These are phyloP conservation scores for Eublepharis macularius DNA, from an alignment of 2,113 vertebrate genomes.

Conservation along the genomic window DNA sequence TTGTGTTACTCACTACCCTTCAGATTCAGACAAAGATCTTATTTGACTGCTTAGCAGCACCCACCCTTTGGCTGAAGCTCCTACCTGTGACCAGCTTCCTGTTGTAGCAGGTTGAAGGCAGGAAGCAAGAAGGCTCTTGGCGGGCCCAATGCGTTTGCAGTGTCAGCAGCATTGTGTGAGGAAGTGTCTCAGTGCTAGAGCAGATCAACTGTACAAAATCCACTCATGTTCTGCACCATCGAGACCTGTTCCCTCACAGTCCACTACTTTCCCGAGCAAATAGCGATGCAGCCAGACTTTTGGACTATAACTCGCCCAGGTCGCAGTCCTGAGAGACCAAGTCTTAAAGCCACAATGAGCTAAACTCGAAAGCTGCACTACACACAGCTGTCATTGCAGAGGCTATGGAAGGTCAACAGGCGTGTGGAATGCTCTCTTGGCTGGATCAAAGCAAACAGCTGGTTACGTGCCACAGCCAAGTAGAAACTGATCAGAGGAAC, in stretches of 20 bases:
- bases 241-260: neutral
- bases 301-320: neutral
- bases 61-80: slow-evolving; percentile 51
- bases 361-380: slow-evolving; percentile 5
- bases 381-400: slow-evolving; percentile 32
- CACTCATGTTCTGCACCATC: neutral
- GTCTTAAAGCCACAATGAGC: slow-evolving; percentile 15
- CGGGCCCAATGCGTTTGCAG: slow-evolving; percentile 81
- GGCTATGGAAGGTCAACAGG: slow-evolving; percentile 28
- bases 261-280: neutral
- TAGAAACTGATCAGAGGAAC: slow-evolving; percentile 34
- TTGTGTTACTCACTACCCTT: neutral
- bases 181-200: slow-evolving; percentile 78
- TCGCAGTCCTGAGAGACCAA: neutral
- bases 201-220: slow-evolving; percentile 68
- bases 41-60: neutral
- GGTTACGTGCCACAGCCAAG: slow-evolving; percentile 22
- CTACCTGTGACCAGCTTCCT: slow-evolving; percentile 84
- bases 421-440: slow-evolving; percentile 27
- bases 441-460: slow-evolving; percentile 32
- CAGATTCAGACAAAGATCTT: neutral
- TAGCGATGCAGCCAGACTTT: neutral
- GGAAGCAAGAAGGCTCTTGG: slow-evolving; percentile 70
- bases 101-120: slow-evolving; percentile 73
- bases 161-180: slow-evolving; percentile 81